Evolutionary conservation across 1,140 invertebrate genomes (phyloP).

Genomic region (Probaryconus sp.): DNA sequence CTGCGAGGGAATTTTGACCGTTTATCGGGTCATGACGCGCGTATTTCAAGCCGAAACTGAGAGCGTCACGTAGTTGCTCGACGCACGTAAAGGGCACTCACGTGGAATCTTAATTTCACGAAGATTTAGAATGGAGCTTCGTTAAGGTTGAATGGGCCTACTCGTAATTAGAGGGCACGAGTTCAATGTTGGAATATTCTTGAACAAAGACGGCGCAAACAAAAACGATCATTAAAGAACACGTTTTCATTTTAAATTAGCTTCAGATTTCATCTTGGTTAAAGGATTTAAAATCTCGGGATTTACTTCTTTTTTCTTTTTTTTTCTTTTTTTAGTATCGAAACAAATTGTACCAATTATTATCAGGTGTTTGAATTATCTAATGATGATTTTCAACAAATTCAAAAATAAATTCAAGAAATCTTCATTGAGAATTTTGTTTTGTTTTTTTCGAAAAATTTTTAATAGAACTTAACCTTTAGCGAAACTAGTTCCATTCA

Average conservation of each 20-base stretch:
- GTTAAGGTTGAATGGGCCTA: slow-evolving; percentile 47
- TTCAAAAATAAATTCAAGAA: no score
- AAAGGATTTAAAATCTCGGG: no score
- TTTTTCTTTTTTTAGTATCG: no score
- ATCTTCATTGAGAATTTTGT: no score
- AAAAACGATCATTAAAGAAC: slow-evolving; percentile 17
- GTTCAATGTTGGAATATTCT: slow-evolving; percentile 30
- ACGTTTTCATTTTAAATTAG: slow-evolving; percentile 12
- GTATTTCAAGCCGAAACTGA: slow-evolving; percentile 31
- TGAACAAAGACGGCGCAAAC: slow-evolving; percentile 10
- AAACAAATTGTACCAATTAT: no score
- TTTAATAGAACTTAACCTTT: no score
- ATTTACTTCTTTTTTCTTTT: no score
- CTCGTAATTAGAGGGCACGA: slow-evolving; percentile 37
- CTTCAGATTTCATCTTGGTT: neutral
- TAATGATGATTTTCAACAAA: no score
- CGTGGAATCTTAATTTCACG: slow-evolving; percentile 51
- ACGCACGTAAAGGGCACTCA: slow-evolving; percentile 36
- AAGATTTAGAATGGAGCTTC: slow-evolving; percentile 55
- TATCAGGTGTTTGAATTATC: no score
- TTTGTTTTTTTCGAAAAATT: no score
- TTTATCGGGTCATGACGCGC: slow-evolving; percentile 38
- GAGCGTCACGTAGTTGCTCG: slow-evolving; percentile 21
- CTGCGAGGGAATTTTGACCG: slow-evolving; percentile 28
- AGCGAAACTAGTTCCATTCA: no score